These are phyloP conservation scores for Drosophila micromelanica DNA, from an alignment of 1,140 invertebrate species.

Conservation along the genomic window DNA sequence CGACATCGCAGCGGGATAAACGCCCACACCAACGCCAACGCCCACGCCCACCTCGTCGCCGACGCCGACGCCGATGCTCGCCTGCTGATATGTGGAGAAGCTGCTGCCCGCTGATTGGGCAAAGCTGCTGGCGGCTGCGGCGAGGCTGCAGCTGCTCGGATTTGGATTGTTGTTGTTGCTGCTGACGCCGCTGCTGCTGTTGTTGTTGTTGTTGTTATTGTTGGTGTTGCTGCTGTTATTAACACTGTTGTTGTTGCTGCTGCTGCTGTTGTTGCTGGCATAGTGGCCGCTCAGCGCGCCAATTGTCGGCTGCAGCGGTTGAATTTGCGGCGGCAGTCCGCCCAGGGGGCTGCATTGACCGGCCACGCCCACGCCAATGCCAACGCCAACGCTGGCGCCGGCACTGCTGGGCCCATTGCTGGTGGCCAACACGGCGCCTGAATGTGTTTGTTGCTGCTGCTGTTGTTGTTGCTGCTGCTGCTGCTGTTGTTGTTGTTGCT, in stretches of 20 bases:
- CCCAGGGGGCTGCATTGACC: slow-evolving; percentile 70
- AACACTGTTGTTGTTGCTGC: slow-evolving; percentile 18
- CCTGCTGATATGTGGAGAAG: slow-evolving; percentile 83
- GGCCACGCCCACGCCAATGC: slow-evolving; percentile 57
- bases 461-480: slow-evolving; percentile 56
- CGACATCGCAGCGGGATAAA: slow-evolving; percentile 34
- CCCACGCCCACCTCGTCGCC: slow-evolving; percentile 41
- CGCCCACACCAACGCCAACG: slow-evolving; percentile 64
- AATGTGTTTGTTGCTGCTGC: slow-evolving; percentile 61
- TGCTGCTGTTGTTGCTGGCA: slow-evolving; percentile 21
- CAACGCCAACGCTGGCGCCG: slow-evolving; percentile 67
- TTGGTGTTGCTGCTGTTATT: slow-evolving; percentile 27
- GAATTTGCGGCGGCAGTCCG: slow-evolving; percentile 74
- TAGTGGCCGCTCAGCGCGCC: slow-evolving; percentile 69
- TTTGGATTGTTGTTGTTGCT: slow-evolving; percentile 41
- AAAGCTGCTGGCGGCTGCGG: slow-evolving; percentile 54
- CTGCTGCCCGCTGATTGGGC: slow-evolving; percentile 74
- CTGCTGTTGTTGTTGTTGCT: slow-evolving; percentile 48
- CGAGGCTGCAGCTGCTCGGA: slow-evolving; percentile 67
- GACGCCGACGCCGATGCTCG: slow-evolving; percentile 27
- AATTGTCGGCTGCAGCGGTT: slow-evolving; percentile 76
- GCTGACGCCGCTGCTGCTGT: slow-evolving; percentile 24
- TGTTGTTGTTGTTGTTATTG: slow-evolving; percentile 4
- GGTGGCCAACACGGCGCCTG: slow-evolving; percentile 72
- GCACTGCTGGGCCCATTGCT: slow-evolving; percentile 77